Percentiles rank a stretch among this genome's conserved stretches.
Conservation (phyloP, 2,797 vertebrate species). For the Synanceia verrucosa region DNA sequence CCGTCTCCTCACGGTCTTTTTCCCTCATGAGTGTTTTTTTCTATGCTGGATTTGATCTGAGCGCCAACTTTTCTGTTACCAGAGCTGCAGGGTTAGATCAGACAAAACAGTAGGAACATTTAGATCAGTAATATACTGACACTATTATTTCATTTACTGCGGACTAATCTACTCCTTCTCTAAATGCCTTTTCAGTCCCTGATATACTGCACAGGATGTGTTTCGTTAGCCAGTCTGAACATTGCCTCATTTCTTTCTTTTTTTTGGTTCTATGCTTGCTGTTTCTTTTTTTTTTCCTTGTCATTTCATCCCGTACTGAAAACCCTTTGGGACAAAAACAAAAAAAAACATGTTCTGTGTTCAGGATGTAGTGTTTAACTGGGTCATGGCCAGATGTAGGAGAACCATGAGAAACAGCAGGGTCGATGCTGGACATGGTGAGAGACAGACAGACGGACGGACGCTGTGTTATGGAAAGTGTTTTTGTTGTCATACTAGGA, state of each 20-base stretch:
- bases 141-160: conserved; percentile 14
- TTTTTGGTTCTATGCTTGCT: conserved; percentile 31
- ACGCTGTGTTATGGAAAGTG: conserved; percentile 16
- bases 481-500: conserved; percentile 37
- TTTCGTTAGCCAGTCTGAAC: conserved; percentile 19
- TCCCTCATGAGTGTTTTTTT: conserved; percentile 58
- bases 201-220: conserved; percentile 4
- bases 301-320: conserved; percentile 24
- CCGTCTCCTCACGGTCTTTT: conserved; percentile 35
- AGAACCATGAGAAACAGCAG: conserved; percentile 57
- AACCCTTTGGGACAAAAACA: conserved; percentile 34
- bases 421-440: conserved; percentile 46
- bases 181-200: conserved; percentile 14
- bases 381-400: conserved; percentile 61
- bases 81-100: conserved; percentile 27
- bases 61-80: conserved; percentile 9
- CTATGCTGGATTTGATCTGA: conserved; percentile 31
- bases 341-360: conserved; percentile 56
- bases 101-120: background rate
- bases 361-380: conserved; percentile 47
- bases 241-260: conserved; percentile 15
- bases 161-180: background rate
- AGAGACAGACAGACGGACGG: background rate
- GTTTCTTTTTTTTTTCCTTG: background rate
- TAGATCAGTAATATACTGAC: background rate